Evolutionary conservation across 1,140 invertebrate genomes (phyloP), one percentile per base, ranked within the genome.

Genomic region (Neodiprion fabricii): DNA sequence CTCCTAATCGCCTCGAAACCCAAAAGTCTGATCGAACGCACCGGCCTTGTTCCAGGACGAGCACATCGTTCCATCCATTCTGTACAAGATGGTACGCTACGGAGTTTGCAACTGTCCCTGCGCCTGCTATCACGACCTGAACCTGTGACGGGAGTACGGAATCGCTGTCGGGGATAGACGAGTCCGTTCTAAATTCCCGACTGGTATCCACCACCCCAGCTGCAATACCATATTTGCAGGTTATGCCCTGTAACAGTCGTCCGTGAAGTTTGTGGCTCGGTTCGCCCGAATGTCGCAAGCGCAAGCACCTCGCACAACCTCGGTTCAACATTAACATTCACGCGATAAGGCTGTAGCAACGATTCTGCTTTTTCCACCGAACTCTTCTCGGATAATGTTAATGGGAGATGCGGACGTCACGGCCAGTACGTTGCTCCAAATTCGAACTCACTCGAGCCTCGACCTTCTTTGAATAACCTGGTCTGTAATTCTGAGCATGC

Each of bases 1-100:
- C 28, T 40, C 28, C 28, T 40, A 40, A 40, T 40, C 28, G 28
- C 28, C 28, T 40, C 28, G 28, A 40, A 40, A 40, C 2, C 28
- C 28, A 40, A 40, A 40, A 40, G 28, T 40, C 28, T 40, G 28
- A 40, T 40, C 61, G 9, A 67, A 50, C 82, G 80, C 84, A 91
- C 90, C 82, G 88, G 71, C 91, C 89, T 84, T 93, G 91, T 78
- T 93, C 92, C 68, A 94, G 77, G 14, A 94, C 86, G 0, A 93
- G 79, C 7, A 93, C 88, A 89, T 94, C 92, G 70, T 86, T 91
- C 89, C 90, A 92, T 2, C 92, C 92, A 79, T 89, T 87, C 76
- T 90, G 79, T 50, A 90, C 88, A 68, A 94, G 84, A 84, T 94
- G 92, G 86, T 94, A 94, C 17, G 92, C 92, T 17, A 93, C 90